Evolutionary conservation across 2,797 vertebrate species (phyloP).

Genomic region (Menidia menidia): DNA sequence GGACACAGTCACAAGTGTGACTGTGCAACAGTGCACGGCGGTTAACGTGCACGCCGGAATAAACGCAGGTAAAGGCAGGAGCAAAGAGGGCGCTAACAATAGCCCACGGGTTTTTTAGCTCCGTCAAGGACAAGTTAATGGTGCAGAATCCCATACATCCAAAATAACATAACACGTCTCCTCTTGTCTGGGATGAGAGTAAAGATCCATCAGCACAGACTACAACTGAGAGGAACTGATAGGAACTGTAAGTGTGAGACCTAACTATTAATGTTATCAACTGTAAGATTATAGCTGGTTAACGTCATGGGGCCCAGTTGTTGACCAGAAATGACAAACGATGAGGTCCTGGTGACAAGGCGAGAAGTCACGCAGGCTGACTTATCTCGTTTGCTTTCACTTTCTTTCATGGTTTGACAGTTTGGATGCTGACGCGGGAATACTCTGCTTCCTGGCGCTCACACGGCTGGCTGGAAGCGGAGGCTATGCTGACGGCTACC

Average conservation of each 20-base stretch:
- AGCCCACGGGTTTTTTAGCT: conserved; percentile 21
- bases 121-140: conserved; percentile 36
- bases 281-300: too few species aligned
- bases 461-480: neutral
- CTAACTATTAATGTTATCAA: too few species aligned
- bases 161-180: conserved; percentile 29
- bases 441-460: neutral
- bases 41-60: neutral
- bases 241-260: too few species aligned
- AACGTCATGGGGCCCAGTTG: too few species aligned
- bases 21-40: neutral
- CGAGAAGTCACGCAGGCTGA: neutral
- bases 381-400: neutral
- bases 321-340: too few species aligned
- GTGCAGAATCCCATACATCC: conserved; percentile 45
- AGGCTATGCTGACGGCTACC: neutral
- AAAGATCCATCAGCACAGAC: conserved; percentile 9
- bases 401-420: neutral
- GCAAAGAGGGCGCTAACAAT: conserved; percentile 7
- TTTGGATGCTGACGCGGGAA: neutral
- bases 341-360: neutral
- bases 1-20: neutral
- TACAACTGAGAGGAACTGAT: neutral
- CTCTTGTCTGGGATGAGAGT: conserved; percentile 16
- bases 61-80: conserved; percentile 1